Conservation (phyloP, 2,113 vertebrate genomes). For the Coryphaenoides rupestris region DNA sequence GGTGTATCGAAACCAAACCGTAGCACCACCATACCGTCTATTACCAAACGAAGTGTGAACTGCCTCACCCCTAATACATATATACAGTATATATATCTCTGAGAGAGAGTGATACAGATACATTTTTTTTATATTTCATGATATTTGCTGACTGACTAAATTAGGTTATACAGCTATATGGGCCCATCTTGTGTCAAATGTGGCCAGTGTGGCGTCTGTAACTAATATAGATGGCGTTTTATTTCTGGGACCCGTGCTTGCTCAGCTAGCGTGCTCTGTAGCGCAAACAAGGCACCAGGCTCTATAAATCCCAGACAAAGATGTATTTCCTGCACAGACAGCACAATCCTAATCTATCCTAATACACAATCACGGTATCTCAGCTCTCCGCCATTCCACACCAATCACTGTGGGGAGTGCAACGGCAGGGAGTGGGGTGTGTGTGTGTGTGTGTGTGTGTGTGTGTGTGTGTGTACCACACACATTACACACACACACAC, state of each 20-base stretch:
- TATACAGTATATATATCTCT: too few relatives aligned
- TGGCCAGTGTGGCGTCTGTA: slow-evolving; percentile 29
- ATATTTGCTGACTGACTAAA: neutral
- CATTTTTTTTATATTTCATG: neutral
- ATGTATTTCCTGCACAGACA: slow-evolving; percentile 55
- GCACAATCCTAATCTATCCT: slow-evolving; percentile 55
- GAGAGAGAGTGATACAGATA: too few relatives aligned
- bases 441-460: too few relatives aligned
- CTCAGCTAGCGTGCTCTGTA: slow-evolving; percentile 49
- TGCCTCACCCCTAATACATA: too few relatives aligned
- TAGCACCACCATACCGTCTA: too few relatives aligned
- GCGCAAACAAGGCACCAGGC: slow-evolving; percentile 49
- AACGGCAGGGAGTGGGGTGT: slow-evolving; percentile 1
- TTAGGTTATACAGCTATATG: neutral
- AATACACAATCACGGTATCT: slow-evolving; percentile 46
- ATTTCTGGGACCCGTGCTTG: slow-evolving; percentile 40
- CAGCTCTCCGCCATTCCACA: slow-evolving; percentile 16
- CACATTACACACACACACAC: slow-evolving; percentile 8
- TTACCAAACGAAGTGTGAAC: too few relatives aligned
- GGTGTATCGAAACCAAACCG: too few relatives aligned
- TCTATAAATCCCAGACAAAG: slow-evolving; percentile 51
- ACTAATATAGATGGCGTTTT: slow-evolving; percentile 65
- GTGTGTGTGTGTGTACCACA: too few relatives aligned
- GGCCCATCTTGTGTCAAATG: slow-evolving; percentile 5
- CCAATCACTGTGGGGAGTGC: slow-evolving; percentile 2